Conservation (phyloP, 1,140 invertebrate genomes). For the Fopius arisanus region DNA sequence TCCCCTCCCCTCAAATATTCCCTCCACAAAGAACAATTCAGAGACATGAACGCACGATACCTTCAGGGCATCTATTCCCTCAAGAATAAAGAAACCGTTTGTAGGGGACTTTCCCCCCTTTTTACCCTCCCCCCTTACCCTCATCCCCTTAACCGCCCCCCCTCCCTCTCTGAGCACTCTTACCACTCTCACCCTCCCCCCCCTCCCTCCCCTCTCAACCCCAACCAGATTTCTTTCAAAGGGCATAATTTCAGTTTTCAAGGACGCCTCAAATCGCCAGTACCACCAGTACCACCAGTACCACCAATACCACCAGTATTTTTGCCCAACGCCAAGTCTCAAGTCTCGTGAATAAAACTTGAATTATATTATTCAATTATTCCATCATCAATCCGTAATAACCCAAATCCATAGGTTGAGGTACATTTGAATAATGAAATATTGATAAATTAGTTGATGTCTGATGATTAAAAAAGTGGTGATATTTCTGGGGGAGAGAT, state of each 20-base stretch:
- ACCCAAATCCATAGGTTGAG: no score
- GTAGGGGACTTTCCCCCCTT: background rate
- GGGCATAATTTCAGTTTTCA: constrained; percentile 67
- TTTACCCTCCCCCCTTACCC: background rate
- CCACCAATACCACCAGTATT: constrained; percentile 47
- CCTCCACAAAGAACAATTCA: constrained; percentile 20
- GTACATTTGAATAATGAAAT: no score
- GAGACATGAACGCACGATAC: constrained; percentile 21
- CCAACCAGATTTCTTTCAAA: constrained; percentile 64
- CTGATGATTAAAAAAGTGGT: no score
- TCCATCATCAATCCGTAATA: no score
- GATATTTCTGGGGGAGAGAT: no score
- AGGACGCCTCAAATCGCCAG: constrained; percentile 52
- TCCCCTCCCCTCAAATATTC: constrained; percentile 41
- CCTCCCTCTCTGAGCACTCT: no score
- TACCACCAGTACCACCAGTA: no score
- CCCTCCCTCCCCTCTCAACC: background rate
- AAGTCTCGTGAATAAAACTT: background rate
- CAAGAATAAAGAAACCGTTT: background rate
- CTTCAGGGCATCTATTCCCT: no score
- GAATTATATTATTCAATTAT: no score
- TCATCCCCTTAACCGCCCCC: background rate
- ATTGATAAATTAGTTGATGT: no score
- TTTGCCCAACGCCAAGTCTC: constrained; percentile 31
- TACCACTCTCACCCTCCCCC: no score